These are phyloP conservation scores for Dasypolia templi DNA, from an alignment of 2,888 invertebrate species.

Conservation along the genomic window DNA sequence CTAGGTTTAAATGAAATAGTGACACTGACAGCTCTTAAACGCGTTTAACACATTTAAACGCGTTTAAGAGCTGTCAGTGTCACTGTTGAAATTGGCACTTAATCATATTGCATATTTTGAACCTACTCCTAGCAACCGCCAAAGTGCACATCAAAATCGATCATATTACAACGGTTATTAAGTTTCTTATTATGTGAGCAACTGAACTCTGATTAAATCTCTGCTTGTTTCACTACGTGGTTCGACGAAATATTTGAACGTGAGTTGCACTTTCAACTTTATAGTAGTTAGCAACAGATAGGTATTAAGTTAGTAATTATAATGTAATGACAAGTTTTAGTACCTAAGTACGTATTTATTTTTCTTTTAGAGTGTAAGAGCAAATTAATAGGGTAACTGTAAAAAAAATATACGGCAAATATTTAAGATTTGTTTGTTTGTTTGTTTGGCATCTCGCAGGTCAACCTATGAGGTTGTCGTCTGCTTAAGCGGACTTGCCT, in stretches of 20 bases:
- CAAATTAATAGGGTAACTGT: not conserved
- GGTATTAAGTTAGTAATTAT: not conserved
- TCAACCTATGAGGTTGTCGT: too few species aligned
- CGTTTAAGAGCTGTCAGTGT: too few species aligned
- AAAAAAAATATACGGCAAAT: not conserved
- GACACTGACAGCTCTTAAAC: too few species aligned
- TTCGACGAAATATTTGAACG: conserved; percentile 1
- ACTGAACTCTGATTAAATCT: conserved; percentile 4
- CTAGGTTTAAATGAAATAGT: too few species aligned
- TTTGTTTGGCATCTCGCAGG: too few species aligned
- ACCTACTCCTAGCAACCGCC: not conserved
- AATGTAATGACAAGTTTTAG: not conserved
- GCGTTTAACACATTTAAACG: too few species aligned
- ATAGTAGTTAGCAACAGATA: not conserved
- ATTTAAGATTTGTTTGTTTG: too few species aligned
- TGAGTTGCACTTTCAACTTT: not conserved
- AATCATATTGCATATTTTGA: not conserved
- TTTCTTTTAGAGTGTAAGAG: not conserved
- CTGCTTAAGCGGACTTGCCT: too few species aligned
- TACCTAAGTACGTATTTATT: not conserved
- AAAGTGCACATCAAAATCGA: not conserved
- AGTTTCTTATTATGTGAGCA: not conserved
- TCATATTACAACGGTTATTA: not conserved
- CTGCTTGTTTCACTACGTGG: not conserved
- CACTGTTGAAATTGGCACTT: too few species aligned